Evolutionary conservation across 2,888 invertebrate genomes (phyloP), one percentile per base, ranked within the genome.

Genomic region (Stictocephala bisonia): DNA sequence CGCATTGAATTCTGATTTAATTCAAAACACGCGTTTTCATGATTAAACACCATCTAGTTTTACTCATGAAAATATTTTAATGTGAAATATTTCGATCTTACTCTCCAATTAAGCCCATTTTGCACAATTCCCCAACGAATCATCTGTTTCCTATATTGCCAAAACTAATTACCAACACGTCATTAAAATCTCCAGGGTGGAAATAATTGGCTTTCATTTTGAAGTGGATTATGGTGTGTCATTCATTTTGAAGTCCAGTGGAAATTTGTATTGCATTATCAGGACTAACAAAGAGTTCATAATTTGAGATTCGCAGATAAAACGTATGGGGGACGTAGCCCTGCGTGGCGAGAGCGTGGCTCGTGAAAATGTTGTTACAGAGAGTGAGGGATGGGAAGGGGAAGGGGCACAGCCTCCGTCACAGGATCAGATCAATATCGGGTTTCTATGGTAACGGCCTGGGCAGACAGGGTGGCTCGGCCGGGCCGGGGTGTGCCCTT

Each of bases 381-480:
- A 31, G 48, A n/a, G 44, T 67, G 67, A 24, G 29, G 64, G 44
- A 18, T 35, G 41, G 69, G 50, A 20, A 27, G 26, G 51, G 4
- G 44, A 44, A n/a, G n/a, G n/a, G 72, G 51, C 44, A 64, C 69
- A 74, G 73, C 53, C 9, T 41, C 50, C 22, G 41, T 29, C 53
- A 83, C n/a, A n/a, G n/a, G n/a, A n/a, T n/a, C n/a, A 84, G 84
- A 85, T 85, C 85, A 85, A 85, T 85, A 84, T 84, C 81, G 79
- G 81, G 84, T 84, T 81, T 83, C 84, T 83, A 75, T 84, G 83
- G 84, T 83, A 83, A 84, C 85, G 82, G 84, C 83, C 84, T 89
- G 89, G 89, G 88, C 88, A 86, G 86, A 85, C 85, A 84, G 85
- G 84, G 85, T 86, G 86, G 85, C 85, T 86, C 86, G 85, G 84